Conservation (phyloP, 2,888 invertebrate species). For the Lepidocyrtinus sp. region DNA sequence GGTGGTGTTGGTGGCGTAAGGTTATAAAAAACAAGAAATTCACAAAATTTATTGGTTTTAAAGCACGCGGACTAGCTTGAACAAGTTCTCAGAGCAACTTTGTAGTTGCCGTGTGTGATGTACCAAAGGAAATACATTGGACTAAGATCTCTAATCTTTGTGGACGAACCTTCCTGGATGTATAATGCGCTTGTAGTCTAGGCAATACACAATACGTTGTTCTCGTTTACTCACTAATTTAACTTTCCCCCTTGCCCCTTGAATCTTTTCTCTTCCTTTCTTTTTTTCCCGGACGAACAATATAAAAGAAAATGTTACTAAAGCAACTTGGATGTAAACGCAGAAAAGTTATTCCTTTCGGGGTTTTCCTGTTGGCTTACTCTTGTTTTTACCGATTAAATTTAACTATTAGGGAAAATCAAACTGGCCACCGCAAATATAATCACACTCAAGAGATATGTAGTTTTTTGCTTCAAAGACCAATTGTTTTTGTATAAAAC, state of each 20-base stretch:
- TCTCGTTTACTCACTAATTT: no score
- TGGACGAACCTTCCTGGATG: no score
- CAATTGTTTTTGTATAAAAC: conserved; percentile 31
- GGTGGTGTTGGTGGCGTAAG: neutral
- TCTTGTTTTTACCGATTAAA: conserved; percentile 64
- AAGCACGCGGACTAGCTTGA: no score
- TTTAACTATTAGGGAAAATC: conserved; percentile 66
- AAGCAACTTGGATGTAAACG: no score
- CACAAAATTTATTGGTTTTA: no score
- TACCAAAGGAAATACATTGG: no score
- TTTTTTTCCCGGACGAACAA: conserved; percentile 20
- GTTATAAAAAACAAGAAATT: conserved; percentile 4
- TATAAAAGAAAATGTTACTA: no score
- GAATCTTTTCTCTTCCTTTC: conserved; percentile 8
- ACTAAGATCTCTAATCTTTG: no score
- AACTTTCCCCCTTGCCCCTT: conserved; percentile 11
- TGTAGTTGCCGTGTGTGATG: no score
- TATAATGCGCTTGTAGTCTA: no score
- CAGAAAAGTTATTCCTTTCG: conserved; percentile 1
- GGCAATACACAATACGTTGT: no score
- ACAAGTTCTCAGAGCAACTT: no score
- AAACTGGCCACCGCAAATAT: conserved; percentile 62
- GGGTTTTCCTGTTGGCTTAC: conserved; percentile 14
- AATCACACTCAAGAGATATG: conserved; percentile 68
- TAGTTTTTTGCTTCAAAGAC: conserved; percentile 18